Evolutionary conservation across 2,888 invertebrate genomes (phyloP).

Genomic region (Boloria euphrosyne): DNA sequence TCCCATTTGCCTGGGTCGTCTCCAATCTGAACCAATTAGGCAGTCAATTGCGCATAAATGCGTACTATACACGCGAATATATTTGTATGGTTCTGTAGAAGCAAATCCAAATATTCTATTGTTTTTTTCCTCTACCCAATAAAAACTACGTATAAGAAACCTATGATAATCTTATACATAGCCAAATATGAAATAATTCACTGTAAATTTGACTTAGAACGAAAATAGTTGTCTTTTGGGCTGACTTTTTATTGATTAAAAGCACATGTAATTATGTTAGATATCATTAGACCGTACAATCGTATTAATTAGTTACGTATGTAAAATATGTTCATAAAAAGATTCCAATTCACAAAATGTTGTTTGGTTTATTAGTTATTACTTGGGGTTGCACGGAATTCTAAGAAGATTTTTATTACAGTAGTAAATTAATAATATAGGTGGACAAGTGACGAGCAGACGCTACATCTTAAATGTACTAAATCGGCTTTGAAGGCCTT

Average conservation of each 20-base stretch:
- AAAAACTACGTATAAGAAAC: no score
- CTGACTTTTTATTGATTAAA: no score
- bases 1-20: slow-evolving; percentile 25
- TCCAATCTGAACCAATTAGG: slow-evolving; percentile 35
- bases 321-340: no score
- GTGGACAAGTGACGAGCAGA: slow-evolving; percentile 47
- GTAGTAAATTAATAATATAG: slow-evolving; percentile 48
- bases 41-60: slow-evolving; percentile 27
- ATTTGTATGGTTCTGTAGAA: slow-evolving; percentile 10
- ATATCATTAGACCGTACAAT: no score
- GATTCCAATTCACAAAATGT: no score
- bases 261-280: no score
- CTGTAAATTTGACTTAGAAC: no score
- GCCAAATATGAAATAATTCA: no score
- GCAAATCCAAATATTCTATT: neutral
- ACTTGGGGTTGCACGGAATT: slow-evolving; percentile 7
- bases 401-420: slow-evolving; percentile 24
- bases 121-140: neutral
- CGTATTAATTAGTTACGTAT: no score
- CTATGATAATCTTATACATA: no score
- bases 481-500: slow-evolving; percentile 59
- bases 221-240: no score
- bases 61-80: slow-evolving; percentile 3
- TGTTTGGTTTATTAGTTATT: no score
- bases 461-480: slow-evolving; percentile 55